These are phyloP conservation scores for Megalops cyprinoides DNA, from an alignment of 2,797 vertebrate genomes.

Conservation along the genomic window DNA sequence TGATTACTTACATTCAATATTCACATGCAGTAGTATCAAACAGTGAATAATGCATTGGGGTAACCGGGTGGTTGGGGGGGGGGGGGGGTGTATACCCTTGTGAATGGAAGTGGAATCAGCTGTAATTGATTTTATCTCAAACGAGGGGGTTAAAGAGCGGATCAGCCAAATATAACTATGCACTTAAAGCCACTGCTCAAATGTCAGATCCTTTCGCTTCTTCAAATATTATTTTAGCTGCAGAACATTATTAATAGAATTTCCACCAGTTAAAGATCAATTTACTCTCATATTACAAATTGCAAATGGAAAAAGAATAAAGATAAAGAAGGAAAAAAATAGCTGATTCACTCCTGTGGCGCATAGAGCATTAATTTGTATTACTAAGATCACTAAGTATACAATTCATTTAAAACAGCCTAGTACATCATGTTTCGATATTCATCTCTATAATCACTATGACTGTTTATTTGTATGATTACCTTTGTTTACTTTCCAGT, in stretches of 20 bases:
- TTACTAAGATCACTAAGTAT: background rate
- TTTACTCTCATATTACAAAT: slow-evolving; percentile 61
- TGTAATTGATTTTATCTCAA: slow-evolving; percentile 93
- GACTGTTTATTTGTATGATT: too few relatives aligned
- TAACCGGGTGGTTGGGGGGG: too few relatives aligned
- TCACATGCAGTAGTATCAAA: slow-evolving; percentile 29
- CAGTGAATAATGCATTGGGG: slow-evolving; percentile 37
- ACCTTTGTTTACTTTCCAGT: too few relatives aligned
- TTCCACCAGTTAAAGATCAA: slow-evolving; percentile 84
- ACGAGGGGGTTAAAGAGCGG: slow-evolving; percentile 90
- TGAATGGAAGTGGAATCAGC: slow-evolving; percentile 90
- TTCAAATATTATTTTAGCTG: slow-evolving; percentile 88
- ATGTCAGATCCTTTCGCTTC: slow-evolving; percentile 83
- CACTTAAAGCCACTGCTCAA: slow-evolving; percentile 90
- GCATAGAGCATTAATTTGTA: background rate
- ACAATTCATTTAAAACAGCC: background rate
- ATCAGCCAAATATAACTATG: slow-evolving; percentile 93
- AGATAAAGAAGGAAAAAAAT: slow-evolving; percentile 74
- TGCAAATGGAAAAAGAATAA: slow-evolving; percentile 73
- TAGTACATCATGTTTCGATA: slow-evolving; percentile 3
- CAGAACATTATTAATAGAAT: slow-evolving; percentile 81
- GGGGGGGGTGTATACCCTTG: slow-evolving; percentile 73
- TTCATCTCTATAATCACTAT: too few relatives aligned
- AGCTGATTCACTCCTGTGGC: background rate
- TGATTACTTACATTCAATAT: slow-evolving; percentile 32